A percentile compares a stretch with the other conserved stretches of the same genome.
Evolutionary conservation across 2,888 invertebrate species (phyloP).

Genomic region (Coleophora deauratella): DNA sequence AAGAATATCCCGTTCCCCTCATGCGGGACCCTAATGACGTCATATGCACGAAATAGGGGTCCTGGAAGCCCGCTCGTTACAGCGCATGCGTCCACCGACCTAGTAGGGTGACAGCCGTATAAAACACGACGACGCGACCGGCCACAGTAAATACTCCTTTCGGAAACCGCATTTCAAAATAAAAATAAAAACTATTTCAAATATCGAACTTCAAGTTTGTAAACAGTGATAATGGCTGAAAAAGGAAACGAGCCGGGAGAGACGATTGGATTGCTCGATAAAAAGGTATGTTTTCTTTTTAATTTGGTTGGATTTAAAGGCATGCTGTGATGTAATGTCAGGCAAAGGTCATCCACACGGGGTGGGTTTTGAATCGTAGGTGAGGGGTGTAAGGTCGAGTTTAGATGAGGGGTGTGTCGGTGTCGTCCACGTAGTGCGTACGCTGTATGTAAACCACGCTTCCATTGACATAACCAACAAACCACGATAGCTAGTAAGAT

Average conservation of each 20-base stretch:
- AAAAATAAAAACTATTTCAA: neutral
- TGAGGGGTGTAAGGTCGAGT: constrained; percentile 16
- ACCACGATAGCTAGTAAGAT: no score
- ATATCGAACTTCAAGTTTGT: neutral
- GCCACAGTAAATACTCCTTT: neutral
- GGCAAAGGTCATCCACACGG: constrained; percentile 41
- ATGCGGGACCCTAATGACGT: constrained; percentile 11
- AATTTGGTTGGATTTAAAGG: neutral
- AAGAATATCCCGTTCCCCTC: no score
- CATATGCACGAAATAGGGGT: constrained; percentile 30
- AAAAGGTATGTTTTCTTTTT: constrained; percentile 45
- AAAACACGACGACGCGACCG: neutral
- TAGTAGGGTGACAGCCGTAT: constrained; percentile 29
- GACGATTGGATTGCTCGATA: constrained; percentile 51
- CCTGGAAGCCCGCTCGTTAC: constrained; percentile 19
- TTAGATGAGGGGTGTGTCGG: constrained; percentile 15
- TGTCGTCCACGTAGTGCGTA: no score
- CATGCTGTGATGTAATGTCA: constrained; percentile 44
- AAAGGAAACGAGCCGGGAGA: constrained; percentile 37
- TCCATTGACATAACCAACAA: no score
- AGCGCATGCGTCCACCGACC: constrained; percentile 34
- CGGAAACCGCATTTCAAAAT: neutral
- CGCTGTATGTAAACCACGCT: no score
- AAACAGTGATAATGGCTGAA: constrained; percentile 35
- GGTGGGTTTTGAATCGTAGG: constrained; percentile 20